phyloP scores from a whole-genome alignment of 2,113 vertebrate genomes.

The Salvator merianae region DNA sequence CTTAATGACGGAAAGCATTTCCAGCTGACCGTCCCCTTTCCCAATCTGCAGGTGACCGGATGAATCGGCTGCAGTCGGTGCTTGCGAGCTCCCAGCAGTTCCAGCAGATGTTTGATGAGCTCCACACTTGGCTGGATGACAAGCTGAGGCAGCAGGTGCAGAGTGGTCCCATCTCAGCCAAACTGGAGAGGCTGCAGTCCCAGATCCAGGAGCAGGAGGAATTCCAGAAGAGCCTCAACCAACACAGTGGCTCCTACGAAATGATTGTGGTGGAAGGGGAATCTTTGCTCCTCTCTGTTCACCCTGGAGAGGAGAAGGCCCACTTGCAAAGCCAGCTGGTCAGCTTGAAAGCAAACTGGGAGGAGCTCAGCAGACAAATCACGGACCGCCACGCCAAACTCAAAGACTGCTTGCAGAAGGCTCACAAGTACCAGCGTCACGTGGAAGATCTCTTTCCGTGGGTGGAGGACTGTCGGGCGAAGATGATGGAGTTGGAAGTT shows the following conservation, averaged over 20 bases:
- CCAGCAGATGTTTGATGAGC: slow-evolving; percentile 97
- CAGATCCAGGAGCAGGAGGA: slow-evolving; percentile 89
- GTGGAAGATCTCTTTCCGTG: slow-evolving; percentile 84
- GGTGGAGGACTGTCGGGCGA: slow-evolving; percentile 85
- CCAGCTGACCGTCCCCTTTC: not conserved
- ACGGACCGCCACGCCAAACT: slow-evolving; percentile 79
- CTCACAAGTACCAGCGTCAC: slow-evolving; percentile 88
- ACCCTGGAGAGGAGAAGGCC: slow-evolving; percentile 85
- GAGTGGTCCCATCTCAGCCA: slow-evolving; percentile 83
- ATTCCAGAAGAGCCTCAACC: slow-evolving; percentile 88
- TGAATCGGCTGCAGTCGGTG: slow-evolving; percentile 92
- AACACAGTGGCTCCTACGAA: slow-evolving; percentile 94
- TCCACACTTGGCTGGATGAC: slow-evolving; percentile 90
- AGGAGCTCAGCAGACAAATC: slow-evolving; percentile 81
- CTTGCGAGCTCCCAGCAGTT: slow-evolving; percentile 98
- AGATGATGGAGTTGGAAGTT: slow-evolving; percentile 79
- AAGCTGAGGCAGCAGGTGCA: slow-evolving; percentile 76
- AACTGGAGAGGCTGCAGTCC: slow-evolving; percentile 80
- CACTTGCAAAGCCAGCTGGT: slow-evolving; percentile 84
- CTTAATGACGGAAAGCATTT: not conserved
- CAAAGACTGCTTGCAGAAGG: slow-evolving; percentile 86
- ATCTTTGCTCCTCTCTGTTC: slow-evolving; percentile 85
- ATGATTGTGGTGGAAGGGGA: slow-evolving; percentile 90
- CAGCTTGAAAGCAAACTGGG: slow-evolving; percentile 88
- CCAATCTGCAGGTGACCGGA: slow-evolving; percentile 84